Conservation (phyloP, 2,797 vertebrate genomes). For the Chrysocyon brachyurus region DNA sequence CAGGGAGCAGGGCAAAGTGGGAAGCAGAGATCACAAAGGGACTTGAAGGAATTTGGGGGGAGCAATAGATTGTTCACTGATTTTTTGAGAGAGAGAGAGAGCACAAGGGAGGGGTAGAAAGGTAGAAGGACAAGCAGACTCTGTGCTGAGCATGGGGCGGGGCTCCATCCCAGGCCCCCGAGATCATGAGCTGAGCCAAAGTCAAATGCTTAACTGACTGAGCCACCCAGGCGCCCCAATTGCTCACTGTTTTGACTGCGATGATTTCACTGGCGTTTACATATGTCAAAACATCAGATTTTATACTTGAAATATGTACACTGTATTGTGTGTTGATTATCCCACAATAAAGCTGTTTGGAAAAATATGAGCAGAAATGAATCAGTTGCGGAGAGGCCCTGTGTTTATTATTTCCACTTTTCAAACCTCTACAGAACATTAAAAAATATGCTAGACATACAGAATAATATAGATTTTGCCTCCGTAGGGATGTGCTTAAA, state of each 20-base stretch:
- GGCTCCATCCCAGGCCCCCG: neutral
- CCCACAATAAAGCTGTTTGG: neutral
- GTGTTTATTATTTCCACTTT: neutral
- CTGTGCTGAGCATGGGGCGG: neutral
- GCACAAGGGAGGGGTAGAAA: neutral
- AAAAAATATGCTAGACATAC: neutral
- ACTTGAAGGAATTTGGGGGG: neutral
- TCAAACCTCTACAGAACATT: neutral
- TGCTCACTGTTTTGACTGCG: neutral
- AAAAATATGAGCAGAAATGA: conserved; percentile 6
- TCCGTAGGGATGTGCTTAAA: neutral
- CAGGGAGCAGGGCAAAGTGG: no score
- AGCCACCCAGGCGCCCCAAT: neutral
- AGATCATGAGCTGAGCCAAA: neutral
- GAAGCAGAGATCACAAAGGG: neutral
- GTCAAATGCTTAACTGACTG: neutral
- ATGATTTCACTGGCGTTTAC: neutral
- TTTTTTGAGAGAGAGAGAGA: neutral
- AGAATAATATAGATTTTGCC: neutral
- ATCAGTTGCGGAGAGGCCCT: neutral
- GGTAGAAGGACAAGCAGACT: neutral
- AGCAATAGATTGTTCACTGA: neutral
- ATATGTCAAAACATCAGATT: neutral
- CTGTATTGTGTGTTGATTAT: neutral
- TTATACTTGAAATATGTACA: neutral